Evolutionary conservation across 2,888 invertebrate species (phyloP), one percentile per base, ranked within the genome.

Genomic region (Epinotia nisella): DNA sequence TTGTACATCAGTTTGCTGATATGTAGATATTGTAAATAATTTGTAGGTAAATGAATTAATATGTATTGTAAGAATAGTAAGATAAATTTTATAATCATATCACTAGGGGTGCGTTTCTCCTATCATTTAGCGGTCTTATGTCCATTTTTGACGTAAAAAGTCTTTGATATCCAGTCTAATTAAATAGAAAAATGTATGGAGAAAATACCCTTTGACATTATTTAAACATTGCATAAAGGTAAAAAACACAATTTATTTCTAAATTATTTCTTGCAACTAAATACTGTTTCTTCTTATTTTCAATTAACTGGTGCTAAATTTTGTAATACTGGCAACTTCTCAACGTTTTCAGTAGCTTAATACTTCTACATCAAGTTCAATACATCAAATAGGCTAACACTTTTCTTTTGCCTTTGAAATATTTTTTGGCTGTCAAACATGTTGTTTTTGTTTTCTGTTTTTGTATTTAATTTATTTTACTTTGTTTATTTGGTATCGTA

Each of bases 1-100:
- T 80, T 89, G 87, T 89, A 88, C 86, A 86, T 85, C 80, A 81
- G 83, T 89, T 86, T 83, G 70, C 84, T 83, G 81, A 85, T 83
- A 82, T 93, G 93, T 93, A 93, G 93, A 93, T 93, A 93, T 82
- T 93, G 93, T 93, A 88, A 81, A 93, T 88, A 90, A 87, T 86
- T 81, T 78, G 80, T 90, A 91, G 88, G 80, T 88, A 90, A 90
- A 88, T 76, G 66, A 88, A 86, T 84, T 88, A 89, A 62, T 62
- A 49, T 53, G 49, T 62, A 62, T 24, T 84, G 83, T 87, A 89
- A 86, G 81, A 79, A 80, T 88, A 90, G 85, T 88, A 88, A 90
- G 88, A 90, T 90, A 89, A 89, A 90, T 91, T 93, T 93, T 92
- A 87, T 92, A 91, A 93, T 91, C 93, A 93, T 93, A 93, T 93